A percentile compares a stretch with the other conserved stretches of the same genome.
These are phyloP conservation scores for Athalia rosae DNA, from an alignment of 2,888 invertebrate species.

Conservation along the genomic window DNA sequence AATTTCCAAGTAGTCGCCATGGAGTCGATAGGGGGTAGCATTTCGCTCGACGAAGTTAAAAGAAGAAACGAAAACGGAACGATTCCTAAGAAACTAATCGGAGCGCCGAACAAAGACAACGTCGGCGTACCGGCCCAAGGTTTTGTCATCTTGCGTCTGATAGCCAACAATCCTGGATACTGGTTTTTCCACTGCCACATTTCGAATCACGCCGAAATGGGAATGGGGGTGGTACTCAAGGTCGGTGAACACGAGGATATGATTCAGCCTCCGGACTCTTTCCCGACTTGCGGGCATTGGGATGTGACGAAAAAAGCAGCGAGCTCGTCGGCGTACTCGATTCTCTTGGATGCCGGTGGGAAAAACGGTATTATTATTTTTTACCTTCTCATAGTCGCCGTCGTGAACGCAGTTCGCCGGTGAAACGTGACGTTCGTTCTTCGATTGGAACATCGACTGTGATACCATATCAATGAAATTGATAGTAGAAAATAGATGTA, in stretches of 20 bases:
- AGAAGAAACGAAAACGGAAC: constrained; percentile 65
- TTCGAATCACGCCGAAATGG: constrained; percentile 73
- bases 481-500: too few species aligned
- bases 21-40: constrained; percentile 62
- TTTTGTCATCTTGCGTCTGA: constrained; percentile 72
- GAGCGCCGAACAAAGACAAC: constrained; percentile 73
- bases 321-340: not conserved
- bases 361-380: too few species aligned
- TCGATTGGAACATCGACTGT: too few species aligned
- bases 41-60: constrained; percentile 65
- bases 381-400: too few species aligned
- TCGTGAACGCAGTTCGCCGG: too few species aligned
- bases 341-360: too few species aligned
- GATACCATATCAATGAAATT: too few species aligned
- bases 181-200: constrained; percentile 75
- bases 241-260: constrained; percentile 69
- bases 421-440: too few species aligned
- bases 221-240: constrained; percentile 73
- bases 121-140: constrained; percentile 74
- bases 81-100: constrained; percentile 65
- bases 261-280: constrained; percentile 62
- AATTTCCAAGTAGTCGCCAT: constrained; percentile 68
- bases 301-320: not conserved
- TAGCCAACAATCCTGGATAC: constrained; percentile 74
- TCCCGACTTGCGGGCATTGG: constrained; percentile 69